phyloP scores from a whole-genome alignment of 2,797 vertebrate species.

The Pseudomugil tenellus region DNA sequence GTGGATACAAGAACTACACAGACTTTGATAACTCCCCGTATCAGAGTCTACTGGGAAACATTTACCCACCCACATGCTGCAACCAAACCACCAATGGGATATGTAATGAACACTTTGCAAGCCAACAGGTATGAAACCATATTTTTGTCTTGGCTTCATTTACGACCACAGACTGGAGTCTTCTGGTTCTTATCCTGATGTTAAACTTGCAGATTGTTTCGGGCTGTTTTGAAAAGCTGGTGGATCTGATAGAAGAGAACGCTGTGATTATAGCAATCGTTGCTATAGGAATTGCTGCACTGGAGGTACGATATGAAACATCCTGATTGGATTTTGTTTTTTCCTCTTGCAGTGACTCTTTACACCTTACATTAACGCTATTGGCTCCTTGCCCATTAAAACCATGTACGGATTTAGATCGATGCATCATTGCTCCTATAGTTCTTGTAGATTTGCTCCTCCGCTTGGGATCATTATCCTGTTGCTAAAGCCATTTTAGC shows the following conservation, averaged over 20 bases:
- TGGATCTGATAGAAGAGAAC: slow-evolving; percentile 73
- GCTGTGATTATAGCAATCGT: slow-evolving; percentile 75
- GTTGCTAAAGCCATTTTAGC: neutral
- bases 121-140: neutral
- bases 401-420: no score
- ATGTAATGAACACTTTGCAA: accelerated
- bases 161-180: neutral
- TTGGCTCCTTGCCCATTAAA: no score
- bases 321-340: neutral
- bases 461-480: neutral
- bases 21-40: slow-evolving; percentile 75
- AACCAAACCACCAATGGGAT: accelerated
- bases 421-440: no score
- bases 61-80: slow-evolving; percentile 74
- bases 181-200: neutral
- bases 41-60: accelerated
- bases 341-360: neutral
- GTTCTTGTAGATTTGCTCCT: neutral
- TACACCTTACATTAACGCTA: neutral
- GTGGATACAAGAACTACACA: slow-evolving; percentile 79
- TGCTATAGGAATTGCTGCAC: slow-evolving; percentile 74
- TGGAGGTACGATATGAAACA: slow-evolving; percentile 79
- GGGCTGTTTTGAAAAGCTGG: slow-evolving; percentile 73
- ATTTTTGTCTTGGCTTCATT: neutral
- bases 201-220: slow-evolving; percentile 36